Evolutionary conservation across 2,797 vertebrate species (phyloP), one percentile per base, ranked within the genome.

Genomic region (Monodelphis domestica): DNA sequence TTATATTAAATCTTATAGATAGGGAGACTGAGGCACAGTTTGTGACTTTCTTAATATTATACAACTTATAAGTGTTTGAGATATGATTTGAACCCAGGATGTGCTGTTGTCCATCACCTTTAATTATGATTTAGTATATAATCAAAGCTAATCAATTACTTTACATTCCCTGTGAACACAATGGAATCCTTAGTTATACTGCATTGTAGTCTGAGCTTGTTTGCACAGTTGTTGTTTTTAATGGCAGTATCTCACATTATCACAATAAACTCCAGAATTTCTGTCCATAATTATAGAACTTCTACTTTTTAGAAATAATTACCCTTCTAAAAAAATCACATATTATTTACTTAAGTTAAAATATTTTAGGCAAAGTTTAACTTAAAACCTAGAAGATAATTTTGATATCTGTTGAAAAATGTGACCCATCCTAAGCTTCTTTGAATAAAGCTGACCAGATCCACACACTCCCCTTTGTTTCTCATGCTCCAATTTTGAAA

Each of bases 111-210:
- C 26, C 93, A 50, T 21, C 5, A 88, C 52, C 78, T 0, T 89
- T 50, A 28, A 56, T 94, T 96, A 94, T 89, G 84, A 21, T 93
- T 92, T 93, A 1, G 87, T 59, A 2, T 87, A 63, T 53, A 92
- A 10, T 93, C n/a, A 56, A 70, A 78, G 14, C 92, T 92, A 59
- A 84, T n/a, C 50, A 89, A 54, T 56, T 87, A 17, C 4, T 92
- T 94, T 94, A 50, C 95, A 5, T 89, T 92, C 33, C 63, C 90
- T 56, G 54, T 92, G 91, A 89, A 57, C 87, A 87, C 91, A 91
- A 91, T 1, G 56, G 45, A 53, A 54, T 17, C 89, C 11, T 90
- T 92, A 21, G 55, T 94, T 92, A 33, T 55, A n/a, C 5, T 89
- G 90, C 57, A 93, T 11, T 92, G 15, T 38, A n/a, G 7, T 2